Conservation (phyloP, 2,888 invertebrate species). For the Hymenopus coronatus region DNA sequence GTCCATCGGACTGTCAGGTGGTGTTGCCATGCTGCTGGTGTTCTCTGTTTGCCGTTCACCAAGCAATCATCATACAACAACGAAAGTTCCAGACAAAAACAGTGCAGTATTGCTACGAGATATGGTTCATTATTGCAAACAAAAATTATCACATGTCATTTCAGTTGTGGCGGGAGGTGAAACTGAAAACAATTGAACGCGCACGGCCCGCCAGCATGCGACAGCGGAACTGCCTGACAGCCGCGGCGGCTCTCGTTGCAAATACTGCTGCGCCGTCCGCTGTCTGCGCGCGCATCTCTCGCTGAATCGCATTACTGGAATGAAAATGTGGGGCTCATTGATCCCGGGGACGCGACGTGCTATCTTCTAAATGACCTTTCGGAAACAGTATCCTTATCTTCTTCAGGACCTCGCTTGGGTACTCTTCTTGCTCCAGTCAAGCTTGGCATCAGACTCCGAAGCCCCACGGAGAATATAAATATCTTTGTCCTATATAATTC, state of each 20-base stretch:
- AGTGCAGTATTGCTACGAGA: not conserved
- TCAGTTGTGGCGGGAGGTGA: not conserved
- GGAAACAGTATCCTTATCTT: not conserved
- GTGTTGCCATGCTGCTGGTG: slow-evolving; percentile 66
- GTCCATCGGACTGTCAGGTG: slow-evolving; percentile 82
- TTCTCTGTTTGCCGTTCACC: not conserved
- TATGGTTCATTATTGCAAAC: not conserved
- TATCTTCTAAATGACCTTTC: not conserved
- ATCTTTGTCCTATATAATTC: too few relatives aligned
- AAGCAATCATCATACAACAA: not conserved
- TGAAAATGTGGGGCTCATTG: not conserved
- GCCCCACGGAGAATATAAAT: too few relatives aligned
- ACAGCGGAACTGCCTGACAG: not conserved
- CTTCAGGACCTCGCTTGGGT: not conserved
- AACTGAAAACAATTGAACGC: not conserved
- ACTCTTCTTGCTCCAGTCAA: too few relatives aligned
- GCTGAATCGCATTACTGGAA: not conserved
- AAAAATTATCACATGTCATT: not conserved
- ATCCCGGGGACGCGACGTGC: not conserved
- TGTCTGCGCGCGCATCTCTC: not conserved
- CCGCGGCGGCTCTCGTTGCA: too few relatives aligned
- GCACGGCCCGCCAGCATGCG: not conserved
- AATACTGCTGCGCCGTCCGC: not conserved
- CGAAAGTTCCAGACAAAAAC: not conserved
- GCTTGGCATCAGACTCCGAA: too few relatives aligned